phyloP scores from a whole-genome alignment of 2,797 vertebrate species.

The Steatocranus sp. region DNA sequence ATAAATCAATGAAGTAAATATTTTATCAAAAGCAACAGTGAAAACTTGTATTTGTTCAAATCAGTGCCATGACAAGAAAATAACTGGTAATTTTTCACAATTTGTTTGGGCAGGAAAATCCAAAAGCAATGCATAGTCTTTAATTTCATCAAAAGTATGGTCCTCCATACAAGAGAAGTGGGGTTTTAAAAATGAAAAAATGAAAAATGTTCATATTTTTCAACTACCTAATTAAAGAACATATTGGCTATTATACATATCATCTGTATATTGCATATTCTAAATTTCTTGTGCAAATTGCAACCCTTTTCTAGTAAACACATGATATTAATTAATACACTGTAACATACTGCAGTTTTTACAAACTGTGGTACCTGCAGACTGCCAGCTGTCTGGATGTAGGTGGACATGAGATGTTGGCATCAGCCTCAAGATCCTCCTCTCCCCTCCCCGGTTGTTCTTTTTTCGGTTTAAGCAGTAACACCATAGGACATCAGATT shows the following conservation, averaged over 20 bases:
- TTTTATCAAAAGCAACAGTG: not conserved
- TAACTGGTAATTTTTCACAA: not conserved
- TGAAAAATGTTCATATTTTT: not conserved
- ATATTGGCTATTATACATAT: not conserved
- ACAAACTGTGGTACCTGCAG: conserved; percentile 40
- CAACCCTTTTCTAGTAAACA: not conserved
- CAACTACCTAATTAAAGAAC: not conserved
- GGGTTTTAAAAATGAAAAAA: not conserved
- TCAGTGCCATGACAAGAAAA: not conserved
- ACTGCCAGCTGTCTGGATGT: conserved; percentile 41
- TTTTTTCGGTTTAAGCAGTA: not conserved
- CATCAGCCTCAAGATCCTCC: conserved; percentile 16
- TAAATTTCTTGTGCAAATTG: not conserved
- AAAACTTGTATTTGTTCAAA: not conserved
- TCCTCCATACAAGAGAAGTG: not conserved
- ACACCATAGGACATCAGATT: not conserved
- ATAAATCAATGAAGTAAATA: not conserved
- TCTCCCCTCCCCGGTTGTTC: not conserved
- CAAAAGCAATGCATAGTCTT: not conserved
- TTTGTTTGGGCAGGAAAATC: not conserved
- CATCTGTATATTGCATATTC: not conserved
- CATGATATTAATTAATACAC: conserved; percentile 1
- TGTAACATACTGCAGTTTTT: not conserved
- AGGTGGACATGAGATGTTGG: conserved; percentile 35
- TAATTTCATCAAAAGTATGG: not conserved